Base-by-base conservation (phyloP, 37 sponge, comb jelly and placozoan genomes). In the Amphimedon queenslandica region DNA sequence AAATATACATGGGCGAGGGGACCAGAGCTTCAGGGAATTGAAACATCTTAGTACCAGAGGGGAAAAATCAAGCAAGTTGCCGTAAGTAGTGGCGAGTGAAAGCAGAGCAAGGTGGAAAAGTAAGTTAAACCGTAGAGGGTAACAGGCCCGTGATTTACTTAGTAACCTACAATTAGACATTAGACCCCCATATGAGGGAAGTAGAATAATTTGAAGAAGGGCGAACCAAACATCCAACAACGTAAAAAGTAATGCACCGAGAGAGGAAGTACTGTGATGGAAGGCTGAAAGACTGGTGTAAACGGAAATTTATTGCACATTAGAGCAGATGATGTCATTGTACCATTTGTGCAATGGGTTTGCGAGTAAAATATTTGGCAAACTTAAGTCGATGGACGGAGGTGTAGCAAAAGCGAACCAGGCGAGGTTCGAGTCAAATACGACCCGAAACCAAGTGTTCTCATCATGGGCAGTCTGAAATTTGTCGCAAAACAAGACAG, bases 261-360 rank as follows among this genome's bases (percentile, higher is more conserved):
- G 73, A 88, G 88, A 69, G 61, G 29, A 8, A 88, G 88, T 88
- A 88, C 84, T 79, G 89, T 82, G 80, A 88, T 70, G 89, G 89
- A 88, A 88, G 69, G 84, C 78, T 88, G 84, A 88, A 88, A 83
- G 84, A 83, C 30, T 42, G 73, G 43, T 87, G 82, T 82, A 88
- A 82, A 57, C 65, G 70, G 76, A 87, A 87, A 81, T 71, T 82
- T 47, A 66, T 66, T 73, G 77, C 40, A 58, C 65, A 81, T 60
- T n/a, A n/a, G 77, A 87, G 88, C 82, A 81, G 88, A 87, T 64
- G 77, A 67, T 28, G 35, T 79, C 74, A 72, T 88, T 66, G 89
- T 88, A 88, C 89, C 89, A 82, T 88, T 82, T 88, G 89, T 66
- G 82, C 82, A 82, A 88, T 78, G 84, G 89, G 89, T 88, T 88